Evolutionary conservation across 2,888 invertebrate genomes (phyloP), one percentile per base, ranked within the genome.

Genomic region (Diachrysia chrysitis): DNA sequence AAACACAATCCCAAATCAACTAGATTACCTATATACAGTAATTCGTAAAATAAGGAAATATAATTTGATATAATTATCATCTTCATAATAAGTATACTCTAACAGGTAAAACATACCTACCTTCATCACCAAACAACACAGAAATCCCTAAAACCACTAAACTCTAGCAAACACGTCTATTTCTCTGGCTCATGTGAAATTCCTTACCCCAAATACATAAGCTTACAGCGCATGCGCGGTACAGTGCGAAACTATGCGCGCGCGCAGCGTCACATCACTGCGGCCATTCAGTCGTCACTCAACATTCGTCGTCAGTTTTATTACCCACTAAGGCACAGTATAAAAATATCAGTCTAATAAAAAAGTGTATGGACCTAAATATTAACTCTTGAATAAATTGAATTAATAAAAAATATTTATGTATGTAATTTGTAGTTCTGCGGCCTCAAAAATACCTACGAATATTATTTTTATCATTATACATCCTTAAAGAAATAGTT

Each of bases 241-340:
- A 70, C 72, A 78, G 75, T 66, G 73, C 75, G 66, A 78, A 72
- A 70, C 69, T 73, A 70, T 81, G 76, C 76, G 79, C 70, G 66
- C 56, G 77, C 65, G 77, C 77, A 73, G 62, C 60, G 56, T 71
- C 78, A 71, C 77, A 79, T 86, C 84, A 77, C 73, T 67, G 73
- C 66, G 61, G 68, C 85, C 85, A 90, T 90, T 90, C 88, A 90
- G 79, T 81, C 85, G 89, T 90, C 90, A 89, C 76, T 90, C 89
- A 90, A 60, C 66, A 75, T 71, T 78, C 71, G 66, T 58, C 48
- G 61, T 61, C 53, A 79, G 76, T 76, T 81, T 77, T 78, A 63
- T 66, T 84, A 84, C 83, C 74, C 78, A 21, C 54, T 59, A 63
- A 78, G 66, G 56, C 77, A 78, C 66, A 53, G 16, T 65, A 83